phyloP scores from a whole-genome alignment of 1,140 invertebrate species.

The Drosophila serrata region DNA sequence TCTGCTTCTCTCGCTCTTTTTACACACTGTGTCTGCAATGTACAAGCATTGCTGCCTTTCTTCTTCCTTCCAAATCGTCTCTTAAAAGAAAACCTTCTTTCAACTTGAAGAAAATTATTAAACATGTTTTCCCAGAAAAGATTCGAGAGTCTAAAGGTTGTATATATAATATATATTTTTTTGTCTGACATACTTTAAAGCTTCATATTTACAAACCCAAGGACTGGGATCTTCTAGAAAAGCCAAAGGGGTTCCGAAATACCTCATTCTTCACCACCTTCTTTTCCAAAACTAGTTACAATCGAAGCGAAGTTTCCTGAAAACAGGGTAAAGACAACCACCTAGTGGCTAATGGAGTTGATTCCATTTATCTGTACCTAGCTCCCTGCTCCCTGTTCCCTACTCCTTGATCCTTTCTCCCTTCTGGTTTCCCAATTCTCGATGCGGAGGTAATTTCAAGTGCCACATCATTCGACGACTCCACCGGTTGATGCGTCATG shows the following conservation, averaged over 20 bases:
- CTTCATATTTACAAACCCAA: background rate
- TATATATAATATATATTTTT: background rate
- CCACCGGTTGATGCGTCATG: slow-evolving; percentile 70
- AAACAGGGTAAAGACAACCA: slow-evolving; percentile 19
- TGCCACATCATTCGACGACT: slow-evolving; percentile 49
- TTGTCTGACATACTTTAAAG: background rate
- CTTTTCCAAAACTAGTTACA: background rate
- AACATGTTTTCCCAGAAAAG: no score
- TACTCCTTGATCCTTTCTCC: background rate
- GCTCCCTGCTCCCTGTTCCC: background rate
- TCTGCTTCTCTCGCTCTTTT: background rate
- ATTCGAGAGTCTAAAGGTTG: background rate
- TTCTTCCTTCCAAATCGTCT: no score
- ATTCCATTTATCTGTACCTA: slow-evolving; percentile 20
- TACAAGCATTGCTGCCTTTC: no score
- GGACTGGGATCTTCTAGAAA: background rate
- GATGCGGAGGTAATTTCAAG: slow-evolving; percentile 59
- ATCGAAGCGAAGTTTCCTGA: background rate
- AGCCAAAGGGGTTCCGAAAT: background rate
- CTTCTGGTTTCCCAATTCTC: background rate
- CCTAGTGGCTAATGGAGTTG: slow-evolving; percentile 23
- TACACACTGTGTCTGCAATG: background rate
- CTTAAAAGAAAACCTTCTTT: no score
- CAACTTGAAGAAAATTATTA: no score
- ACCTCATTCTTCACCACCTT: background rate